These are phyloP conservation scores for Patiria pectinifera DNA, from an alignment of 53 echinoderm and acorn worm genomes.

Conservation along the genomic window DNA sequence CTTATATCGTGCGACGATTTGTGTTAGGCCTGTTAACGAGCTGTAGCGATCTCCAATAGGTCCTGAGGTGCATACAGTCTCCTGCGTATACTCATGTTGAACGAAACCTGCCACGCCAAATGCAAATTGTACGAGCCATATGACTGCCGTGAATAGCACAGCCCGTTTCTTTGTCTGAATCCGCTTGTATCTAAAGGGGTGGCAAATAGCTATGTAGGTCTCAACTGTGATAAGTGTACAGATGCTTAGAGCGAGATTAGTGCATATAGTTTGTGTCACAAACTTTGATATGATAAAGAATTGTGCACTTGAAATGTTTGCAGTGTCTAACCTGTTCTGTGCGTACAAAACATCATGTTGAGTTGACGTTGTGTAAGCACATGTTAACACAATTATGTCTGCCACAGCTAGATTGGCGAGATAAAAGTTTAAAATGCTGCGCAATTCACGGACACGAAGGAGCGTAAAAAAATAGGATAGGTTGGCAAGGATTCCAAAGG, in stretches of 20 bases:
- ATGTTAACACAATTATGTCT: background rate
- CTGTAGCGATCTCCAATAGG: background rate
- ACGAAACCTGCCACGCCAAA: background rate
- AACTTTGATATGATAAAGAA: background rate
- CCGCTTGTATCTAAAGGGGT: background rate
- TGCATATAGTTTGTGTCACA: no score
- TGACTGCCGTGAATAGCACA: background rate
- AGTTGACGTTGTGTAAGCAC: background rate
- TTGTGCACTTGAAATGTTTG: background rate
- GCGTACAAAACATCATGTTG: background rate
- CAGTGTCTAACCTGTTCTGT: background rate
- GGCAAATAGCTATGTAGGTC: background rate
- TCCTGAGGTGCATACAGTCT: background rate
- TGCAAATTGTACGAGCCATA: background rate
- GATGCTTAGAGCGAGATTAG: background rate
- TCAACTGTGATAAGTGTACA: constrained; percentile 6
- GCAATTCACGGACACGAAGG: background rate
- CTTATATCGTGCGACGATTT: background rate
- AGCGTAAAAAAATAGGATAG: constrained; percentile 6
- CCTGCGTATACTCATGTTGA: background rate
- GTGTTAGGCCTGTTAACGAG: background rate
- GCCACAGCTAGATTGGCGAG: constrained; percentile 12
- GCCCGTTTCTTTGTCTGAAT: constrained; percentile 5
- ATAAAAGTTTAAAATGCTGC: constrained; percentile 7
- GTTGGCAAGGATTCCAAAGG: background rate